Percentiles rank a stretch among this genome's conserved stretches.
phyloP scores from a whole-genome alignment of 2,797 vertebrate genomes.

The Mormyrus hasselquistii region DNA sequence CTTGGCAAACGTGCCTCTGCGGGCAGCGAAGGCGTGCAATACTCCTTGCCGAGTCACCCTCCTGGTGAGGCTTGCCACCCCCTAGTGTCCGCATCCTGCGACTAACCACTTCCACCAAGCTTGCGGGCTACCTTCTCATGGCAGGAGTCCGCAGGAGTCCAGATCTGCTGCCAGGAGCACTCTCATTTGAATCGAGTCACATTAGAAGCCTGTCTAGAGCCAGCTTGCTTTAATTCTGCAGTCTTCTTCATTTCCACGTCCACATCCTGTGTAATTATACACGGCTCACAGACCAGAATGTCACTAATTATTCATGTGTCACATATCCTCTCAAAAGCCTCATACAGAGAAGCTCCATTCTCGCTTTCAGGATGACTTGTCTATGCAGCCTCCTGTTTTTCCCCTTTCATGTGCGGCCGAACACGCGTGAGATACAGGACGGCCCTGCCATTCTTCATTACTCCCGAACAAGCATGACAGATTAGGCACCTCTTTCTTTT shows the following conservation, averaged over 20 bases:
- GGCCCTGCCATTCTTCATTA: conserved; percentile 22
- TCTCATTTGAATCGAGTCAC: neutral
- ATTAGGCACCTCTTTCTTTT: conserved; percentile 34
- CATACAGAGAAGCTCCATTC: neutral
- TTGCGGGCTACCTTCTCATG: neutral
- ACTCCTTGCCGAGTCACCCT: neutral
- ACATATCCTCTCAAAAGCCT: neutral
- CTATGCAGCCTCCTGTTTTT: neutral
- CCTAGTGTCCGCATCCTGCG: neutral
- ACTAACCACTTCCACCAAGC: neutral
- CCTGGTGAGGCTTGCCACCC: neutral
- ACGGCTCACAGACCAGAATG: neutral
- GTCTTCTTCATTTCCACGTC: neutral
- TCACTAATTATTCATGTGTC: conserved; percentile 2
- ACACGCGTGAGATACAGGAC: neutral
- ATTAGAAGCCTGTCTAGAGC: neutral
- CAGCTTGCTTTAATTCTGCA: neutral
- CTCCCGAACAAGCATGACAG: conserved; percentile 35
- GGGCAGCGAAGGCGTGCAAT: neutral
- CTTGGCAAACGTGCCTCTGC: neutral
- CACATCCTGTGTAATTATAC: neutral
- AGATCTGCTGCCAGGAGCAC: neutral
- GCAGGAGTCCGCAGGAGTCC: neutral
- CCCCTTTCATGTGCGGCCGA: neutral
- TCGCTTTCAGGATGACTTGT: neutral